Evolutionary conservation across 2,888 invertebrate genomes (phyloP).

Genomic region (Trypoxylon attenuatum): DNA sequence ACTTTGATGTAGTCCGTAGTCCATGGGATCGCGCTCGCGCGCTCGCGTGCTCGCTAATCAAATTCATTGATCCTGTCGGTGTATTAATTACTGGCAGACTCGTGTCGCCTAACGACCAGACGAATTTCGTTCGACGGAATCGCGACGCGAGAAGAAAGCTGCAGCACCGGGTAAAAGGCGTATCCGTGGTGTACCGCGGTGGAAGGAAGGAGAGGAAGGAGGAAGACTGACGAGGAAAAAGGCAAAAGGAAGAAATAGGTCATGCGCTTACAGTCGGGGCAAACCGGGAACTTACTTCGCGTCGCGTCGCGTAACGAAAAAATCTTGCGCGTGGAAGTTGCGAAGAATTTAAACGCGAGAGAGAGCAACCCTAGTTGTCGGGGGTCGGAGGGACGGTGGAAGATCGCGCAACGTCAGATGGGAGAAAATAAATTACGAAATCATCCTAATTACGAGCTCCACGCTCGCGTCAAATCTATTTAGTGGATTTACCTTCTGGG

Average conservation of each 20-base stretch:
- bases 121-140: too few relatives aligned
- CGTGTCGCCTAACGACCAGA: not conserved
- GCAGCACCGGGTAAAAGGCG: too few relatives aligned
- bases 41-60: not conserved
- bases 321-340: not conserved
- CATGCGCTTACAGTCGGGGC: not conserved
- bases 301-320: not conserved
- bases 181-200: not conserved
- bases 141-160: not conserved
- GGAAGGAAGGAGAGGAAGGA: not conserved
- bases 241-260: not conserved
- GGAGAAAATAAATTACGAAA: slow-evolving; percentile 7
- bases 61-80: not conserved
- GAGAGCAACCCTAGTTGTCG: too few relatives aligned
- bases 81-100: not conserved
- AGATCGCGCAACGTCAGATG: not conserved
- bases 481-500: not conserved
- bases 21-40: not conserved
- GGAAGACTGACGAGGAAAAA: not conserved
- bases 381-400: too few relatives aligned
- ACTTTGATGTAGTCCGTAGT: not conserved
- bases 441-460: slow-evolving; percentile 7
- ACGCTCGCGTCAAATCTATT: not conserved
- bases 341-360: slow-evolving; percentile 5
- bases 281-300: not conserved